These are phyloP conservation scores for Neotoma lepida DNA, from an alignment of 2,113 vertebrate species.

Conservation along the genomic window DNA sequence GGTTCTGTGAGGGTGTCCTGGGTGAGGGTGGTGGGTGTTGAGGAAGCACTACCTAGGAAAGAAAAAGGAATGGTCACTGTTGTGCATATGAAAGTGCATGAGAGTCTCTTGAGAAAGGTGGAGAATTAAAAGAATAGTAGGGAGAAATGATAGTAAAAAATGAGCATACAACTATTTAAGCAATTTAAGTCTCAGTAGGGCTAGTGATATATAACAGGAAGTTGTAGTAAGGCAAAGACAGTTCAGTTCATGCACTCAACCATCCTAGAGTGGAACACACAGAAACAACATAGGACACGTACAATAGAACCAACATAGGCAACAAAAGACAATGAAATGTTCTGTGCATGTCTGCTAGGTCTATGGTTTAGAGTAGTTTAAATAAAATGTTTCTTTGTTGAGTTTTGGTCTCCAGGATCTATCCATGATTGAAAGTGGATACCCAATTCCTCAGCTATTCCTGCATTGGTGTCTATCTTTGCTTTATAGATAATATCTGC, in stretches of 20 bases:
- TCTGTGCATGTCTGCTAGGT: not conserved
- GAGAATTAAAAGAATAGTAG: not conserved
- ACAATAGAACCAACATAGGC: not conserved
- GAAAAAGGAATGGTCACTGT: not conserved
- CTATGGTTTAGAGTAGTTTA: not conserved
- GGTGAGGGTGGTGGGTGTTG: not conserved
- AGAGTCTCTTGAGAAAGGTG: not conserved
- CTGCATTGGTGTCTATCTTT: not conserved
- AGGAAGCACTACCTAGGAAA: not conserved
- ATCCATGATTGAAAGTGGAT: not conserved
- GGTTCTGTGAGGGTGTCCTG: not conserved
- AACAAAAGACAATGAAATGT: not conserved
- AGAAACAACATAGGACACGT: not conserved
- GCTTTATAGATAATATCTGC: not conserved
- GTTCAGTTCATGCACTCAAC: not conserved
- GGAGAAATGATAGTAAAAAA: not conserved
- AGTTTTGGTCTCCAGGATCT: not conserved
- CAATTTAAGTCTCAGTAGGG: accelerated
- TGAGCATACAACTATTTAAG: not conserved
- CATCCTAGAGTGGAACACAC: not conserved
- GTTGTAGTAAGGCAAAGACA: not conserved
- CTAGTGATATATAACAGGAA: not conserved
- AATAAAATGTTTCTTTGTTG: not conserved
- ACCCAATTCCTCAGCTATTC: not conserved
- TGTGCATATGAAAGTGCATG: not conserved